phyloP scores from a whole-genome alignment of 2,113 vertebrate genomes.

The Pomatostomus ruficeps region DNA sequence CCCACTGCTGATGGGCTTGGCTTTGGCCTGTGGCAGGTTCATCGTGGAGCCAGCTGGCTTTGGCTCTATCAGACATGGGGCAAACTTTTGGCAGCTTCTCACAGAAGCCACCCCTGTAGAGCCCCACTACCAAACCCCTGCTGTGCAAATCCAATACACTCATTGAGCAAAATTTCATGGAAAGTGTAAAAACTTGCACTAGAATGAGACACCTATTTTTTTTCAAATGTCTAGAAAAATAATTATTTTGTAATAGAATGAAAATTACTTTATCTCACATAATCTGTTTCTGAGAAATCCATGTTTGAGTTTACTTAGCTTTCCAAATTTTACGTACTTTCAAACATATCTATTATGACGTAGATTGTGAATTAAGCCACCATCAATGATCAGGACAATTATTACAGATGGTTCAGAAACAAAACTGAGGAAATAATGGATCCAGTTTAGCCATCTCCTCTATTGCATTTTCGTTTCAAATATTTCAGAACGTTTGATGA shows the following conservation, averaged over 20 bases:
- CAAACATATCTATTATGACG: neutral
- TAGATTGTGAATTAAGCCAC: neutral
- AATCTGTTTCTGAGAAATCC: neutral
- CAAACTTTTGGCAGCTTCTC: neutral
- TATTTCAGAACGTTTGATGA: neutral
- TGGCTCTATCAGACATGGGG: neutral
- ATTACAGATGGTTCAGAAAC: neutral
- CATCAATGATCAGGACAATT: neutral
- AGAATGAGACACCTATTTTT: neutral
- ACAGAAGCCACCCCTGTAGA: neutral
- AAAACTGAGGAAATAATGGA: neutral
- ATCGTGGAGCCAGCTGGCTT: neutral
- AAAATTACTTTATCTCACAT: neutral
- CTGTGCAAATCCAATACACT: neutral
- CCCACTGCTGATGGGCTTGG: rapidly evolving
- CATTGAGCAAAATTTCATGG: neutral
- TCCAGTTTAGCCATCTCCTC: neutral
- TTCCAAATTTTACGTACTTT: neutral
- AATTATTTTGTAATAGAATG: neutral
- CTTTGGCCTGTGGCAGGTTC: neutral
- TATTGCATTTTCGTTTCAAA: neutral
- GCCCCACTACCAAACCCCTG: neutral
- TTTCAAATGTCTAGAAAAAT: neutral
- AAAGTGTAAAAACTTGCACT: neutral
- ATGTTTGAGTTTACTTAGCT: neutral